Evolutionary conservation across 2,797 vertebrate species (phyloP).

Genomic region (Selene dorsalis): DNA sequence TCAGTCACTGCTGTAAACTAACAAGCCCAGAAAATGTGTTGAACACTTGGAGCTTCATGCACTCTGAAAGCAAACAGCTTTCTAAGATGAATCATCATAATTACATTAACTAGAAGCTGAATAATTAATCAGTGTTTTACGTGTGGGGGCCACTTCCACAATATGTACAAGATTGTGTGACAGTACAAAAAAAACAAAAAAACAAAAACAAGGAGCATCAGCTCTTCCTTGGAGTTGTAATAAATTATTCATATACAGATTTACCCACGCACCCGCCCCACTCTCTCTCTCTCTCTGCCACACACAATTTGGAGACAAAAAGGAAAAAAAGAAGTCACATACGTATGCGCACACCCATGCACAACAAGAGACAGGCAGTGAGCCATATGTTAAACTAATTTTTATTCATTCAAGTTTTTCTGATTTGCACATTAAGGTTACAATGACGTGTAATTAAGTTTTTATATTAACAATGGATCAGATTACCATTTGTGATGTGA

Average conservation of each 20-base stretch:
- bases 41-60: slow-evolving; percentile 3
- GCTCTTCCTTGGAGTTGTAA: slow-evolving; percentile 29
- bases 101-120: slow-evolving; percentile 34
- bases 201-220: slow-evolving; percentile 16
- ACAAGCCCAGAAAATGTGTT: slow-evolving; percentile 39
- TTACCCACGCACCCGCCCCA: no score
- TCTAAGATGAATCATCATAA: slow-evolving; percentile 42
- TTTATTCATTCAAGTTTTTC: slow-evolving; percentile 10
- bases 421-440: background rate
- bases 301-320: background rate
- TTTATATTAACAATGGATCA: background rate
- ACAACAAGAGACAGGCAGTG: background rate
- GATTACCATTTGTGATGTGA: no score
- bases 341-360: background rate
- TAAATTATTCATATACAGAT: slow-evolving; percentile 54
- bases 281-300: background rate
- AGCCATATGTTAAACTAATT: background rate
- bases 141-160: slow-evolving; percentile 9
- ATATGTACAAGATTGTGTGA: slow-evolving; percentile 29
- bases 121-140: slow-evolving; percentile 42
- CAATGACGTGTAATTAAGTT: background rate
- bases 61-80: slow-evolving; percentile 29
- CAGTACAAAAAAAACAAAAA: slow-evolving; percentile 12
- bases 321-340: no score
- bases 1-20: slow-evolving; percentile 45